phyloP scores from a whole-genome alignment of 2,113 vertebrate species.

The Emydura subglobosa region DNA sequence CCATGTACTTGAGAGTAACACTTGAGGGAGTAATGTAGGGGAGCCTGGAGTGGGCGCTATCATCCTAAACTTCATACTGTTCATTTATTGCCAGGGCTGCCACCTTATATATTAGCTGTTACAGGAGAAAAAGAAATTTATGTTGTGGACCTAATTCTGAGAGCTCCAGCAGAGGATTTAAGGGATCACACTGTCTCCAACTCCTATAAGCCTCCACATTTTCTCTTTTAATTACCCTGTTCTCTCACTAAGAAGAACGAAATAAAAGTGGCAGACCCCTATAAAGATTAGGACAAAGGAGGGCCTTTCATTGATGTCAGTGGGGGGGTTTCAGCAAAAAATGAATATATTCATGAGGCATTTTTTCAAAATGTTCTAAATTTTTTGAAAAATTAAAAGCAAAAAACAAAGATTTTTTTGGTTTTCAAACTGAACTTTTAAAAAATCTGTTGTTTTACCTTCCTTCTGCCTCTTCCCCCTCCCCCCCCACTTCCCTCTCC shows the following conservation, averaged over 20 bases:
- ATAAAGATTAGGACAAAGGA: background rate
- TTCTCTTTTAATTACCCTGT: background rate
- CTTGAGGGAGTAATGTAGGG: background rate
- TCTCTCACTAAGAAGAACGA: background rate
- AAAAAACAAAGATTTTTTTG: background rate
- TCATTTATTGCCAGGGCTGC: background rate
- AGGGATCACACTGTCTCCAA: background rate
- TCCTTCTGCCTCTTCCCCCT: background rate
- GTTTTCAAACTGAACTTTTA: background rate
- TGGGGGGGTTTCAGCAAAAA: background rate
- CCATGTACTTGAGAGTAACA: background rate
- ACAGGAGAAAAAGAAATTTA: background rate
- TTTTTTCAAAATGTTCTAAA: background rate
- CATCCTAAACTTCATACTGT: background rate
- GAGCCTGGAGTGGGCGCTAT: background rate
- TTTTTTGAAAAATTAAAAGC: background rate
- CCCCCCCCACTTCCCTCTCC: background rate
- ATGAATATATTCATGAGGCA: background rate
- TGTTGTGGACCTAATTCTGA: background rate
- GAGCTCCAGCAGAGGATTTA: background rate
- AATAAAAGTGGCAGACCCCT: background rate
- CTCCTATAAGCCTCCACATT: background rate
- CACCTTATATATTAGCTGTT: background rate
- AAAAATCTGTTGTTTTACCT: background rate
- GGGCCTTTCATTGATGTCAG: background rate